Evolutionary conservation across 1,140 invertebrate genomes (phyloP), one percentile per base, ranked within the genome.

Genomic region (Halesus radiatus): DNA sequence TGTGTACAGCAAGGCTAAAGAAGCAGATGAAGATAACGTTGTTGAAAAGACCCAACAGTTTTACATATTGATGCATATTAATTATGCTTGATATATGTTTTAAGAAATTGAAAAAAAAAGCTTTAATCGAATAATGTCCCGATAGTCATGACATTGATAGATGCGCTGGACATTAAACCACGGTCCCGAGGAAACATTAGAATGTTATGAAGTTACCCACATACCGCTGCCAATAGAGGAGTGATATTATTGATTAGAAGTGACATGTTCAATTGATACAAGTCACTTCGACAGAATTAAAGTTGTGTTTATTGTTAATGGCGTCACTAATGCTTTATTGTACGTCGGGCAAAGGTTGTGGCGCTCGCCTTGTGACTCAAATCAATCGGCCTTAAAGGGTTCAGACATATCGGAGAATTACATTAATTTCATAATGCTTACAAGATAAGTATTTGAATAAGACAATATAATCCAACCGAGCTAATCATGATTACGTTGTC

Each of bases 191-290:
- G 10, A 45, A 45, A 45, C 10, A 45, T 45, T 45, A 45, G 37
- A 45, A 45, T 45, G 32, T 37, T 7, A 45, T 45, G 10, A 45
- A 45, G 37, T 45, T 66, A 16, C 29, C 22, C 29, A 29, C 62
- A 66, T 26, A 66, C 15, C 22, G 15, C 1, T 16, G 15, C 23
- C 60, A 64, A 64, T 64, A 26, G 37, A 45, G 32, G 56, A 60
- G 18, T 22, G 62, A 66, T 58, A 75, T 78, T 80, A 66, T 29
- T 29, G 26, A 82, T 82, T 82, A 75, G 32, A 23, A 73, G 20
- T 82, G 81, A 82, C 81, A 82, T 8, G 20, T 50, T 82, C 81
- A 82, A 82, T 82, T 82, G 81, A 79, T 79, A 70, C 60, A 78
- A 56, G 45, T 23, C 68, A 52, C 50, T 15, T 22, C 7, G 68